Conservation (phyloP, 2,797 vertebrate species). For the Gymnothorax reevesii region DNA sequence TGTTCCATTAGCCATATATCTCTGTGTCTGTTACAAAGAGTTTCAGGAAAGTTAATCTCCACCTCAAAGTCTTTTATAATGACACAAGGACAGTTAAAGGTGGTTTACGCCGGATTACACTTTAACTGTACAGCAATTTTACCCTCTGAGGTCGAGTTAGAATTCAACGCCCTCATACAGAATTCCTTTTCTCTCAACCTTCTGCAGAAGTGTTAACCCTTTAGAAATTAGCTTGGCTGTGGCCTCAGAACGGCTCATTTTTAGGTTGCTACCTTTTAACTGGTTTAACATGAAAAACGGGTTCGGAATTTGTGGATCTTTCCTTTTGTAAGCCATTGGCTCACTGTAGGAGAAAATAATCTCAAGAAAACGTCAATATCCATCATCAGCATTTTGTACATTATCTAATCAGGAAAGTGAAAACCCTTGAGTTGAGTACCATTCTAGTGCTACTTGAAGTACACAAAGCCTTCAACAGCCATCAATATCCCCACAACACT, state of each 20-base stretch:
- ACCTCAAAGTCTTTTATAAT: neutral
- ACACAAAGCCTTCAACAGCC: neutral
- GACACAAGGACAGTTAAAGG: neutral
- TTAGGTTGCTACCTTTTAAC: neutral
- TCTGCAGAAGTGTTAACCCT: neutral
- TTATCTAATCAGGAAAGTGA: neutral
- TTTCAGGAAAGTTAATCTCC: neutral
- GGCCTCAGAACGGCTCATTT: too few relatives aligned
- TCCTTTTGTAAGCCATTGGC: too few relatives aligned
- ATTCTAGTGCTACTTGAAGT: neutral
- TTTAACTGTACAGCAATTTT: neutral
- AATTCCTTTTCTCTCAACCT: neutral
- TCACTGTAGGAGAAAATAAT: too few relatives aligned
- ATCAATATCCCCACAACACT: neutral
- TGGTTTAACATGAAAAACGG: neutral
- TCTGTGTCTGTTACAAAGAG: neutral
- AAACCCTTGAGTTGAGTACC: neutral
- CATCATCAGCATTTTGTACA: neutral
- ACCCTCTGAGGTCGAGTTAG: neutral
- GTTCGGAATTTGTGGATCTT: neutral
- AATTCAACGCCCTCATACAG: neutral
- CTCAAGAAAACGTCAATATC: neutral
- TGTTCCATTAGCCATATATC: neutral
- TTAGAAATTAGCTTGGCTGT: constrained; percentile 20
- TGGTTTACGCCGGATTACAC: neutral